Base-by-base conservation (phyloP, 2,888 invertebrate species). In the Drosophila robusta region DNA sequence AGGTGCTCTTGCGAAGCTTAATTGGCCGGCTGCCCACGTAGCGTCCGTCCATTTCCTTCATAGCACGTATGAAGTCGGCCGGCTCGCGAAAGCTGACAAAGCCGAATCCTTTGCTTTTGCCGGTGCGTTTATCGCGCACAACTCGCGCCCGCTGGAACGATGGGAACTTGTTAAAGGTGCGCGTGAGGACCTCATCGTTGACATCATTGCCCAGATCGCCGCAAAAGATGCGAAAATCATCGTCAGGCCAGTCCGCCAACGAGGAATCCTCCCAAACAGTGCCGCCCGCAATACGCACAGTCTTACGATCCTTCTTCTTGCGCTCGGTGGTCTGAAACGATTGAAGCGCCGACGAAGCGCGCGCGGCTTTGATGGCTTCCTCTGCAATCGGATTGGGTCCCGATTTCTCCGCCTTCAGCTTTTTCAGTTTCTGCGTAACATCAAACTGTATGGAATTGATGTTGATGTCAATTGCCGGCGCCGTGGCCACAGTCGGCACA, bases 201-300 rank as follows among this genome's bases (percentile, higher is more conserved):
- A 99, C 99, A 92, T 99, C 99, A 92, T 99, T 99, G 14, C 99
- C 99, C 46, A 99, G 94, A 93, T 99, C 99, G n/a, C 99, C 99
- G 91, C 99, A 99, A 93, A 99, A 99, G 93, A 99, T 96, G 75
- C 99, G 94, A 93, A 98, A 99, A 93, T 99, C 99, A 93, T 98
- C 98, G 79, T 97, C 96, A n/a, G 97, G 96, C 99, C 99, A 99
- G 90, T 99, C 99, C 16, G 95, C 93, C 55, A 99, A 92, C 0
- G 98, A 97, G 22, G 95, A 94, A 93, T 99, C 99, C 92, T 99
- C 99, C 99, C 99, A 99, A 0, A 96, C 96, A 80, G 96, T 95
- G 0, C 98, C 98, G 4, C 98, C 99, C 0, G 98, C 99, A 76
- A 96, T 96, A 29, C 99, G 93, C 51, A 99, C 95, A 66, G 97